Conservation (phyloP, 2,113 vertebrate genomes). For the Clarias macrocephalus region DNA sequence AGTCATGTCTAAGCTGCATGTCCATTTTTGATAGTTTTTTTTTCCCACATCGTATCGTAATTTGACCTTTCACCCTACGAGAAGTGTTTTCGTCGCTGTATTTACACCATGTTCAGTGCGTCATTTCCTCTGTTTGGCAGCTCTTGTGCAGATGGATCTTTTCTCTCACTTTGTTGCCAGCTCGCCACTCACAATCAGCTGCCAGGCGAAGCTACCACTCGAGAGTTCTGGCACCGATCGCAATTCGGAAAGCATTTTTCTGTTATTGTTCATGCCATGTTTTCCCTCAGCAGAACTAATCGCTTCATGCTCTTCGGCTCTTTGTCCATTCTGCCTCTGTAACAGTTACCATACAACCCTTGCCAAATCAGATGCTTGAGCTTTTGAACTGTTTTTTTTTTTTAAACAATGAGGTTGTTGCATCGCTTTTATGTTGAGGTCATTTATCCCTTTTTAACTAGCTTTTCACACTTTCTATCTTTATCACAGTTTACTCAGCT, state of each 20-base stretch:
- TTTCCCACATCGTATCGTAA: not conserved
- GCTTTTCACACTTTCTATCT: not conserved
- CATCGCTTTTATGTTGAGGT: not conserved
- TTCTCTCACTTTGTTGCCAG: slow-evolving; percentile 44
- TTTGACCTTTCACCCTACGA: slow-evolving; percentile 33
- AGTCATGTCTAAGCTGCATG: not conserved
- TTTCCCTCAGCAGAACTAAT: slow-evolving; percentile 37
- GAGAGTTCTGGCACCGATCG: slow-evolving; percentile 38
- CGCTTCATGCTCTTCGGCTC: slow-evolving; percentile 16
- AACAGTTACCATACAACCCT: slow-evolving; percentile 38
- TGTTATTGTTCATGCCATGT: slow-evolving; percentile 32
- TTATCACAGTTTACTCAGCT: not conserved
- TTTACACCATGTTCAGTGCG: slow-evolving; percentile 45
- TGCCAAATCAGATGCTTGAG: slow-evolving; percentile 16
- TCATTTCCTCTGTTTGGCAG: slow-evolving; percentile 54
- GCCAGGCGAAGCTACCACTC: slow-evolving; percentile 39
- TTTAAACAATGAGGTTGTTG: not conserved
- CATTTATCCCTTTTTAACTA: not conserved
- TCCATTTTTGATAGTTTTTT: not conserved
- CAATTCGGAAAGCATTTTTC: slow-evolving; percentile 35
- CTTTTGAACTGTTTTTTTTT: slow-evolving; percentile 27
- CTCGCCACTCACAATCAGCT: slow-evolving; percentile 48
- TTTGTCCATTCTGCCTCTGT: slow-evolving; percentile 17
- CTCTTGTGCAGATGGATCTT: slow-evolving; percentile 55
- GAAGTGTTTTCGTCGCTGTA: slow-evolving; percentile 42